Evolutionary conservation across 1,140 invertebrate species (phyloP).

Genomic region (Bombyx mori): ASM3026992v2 NC_085114.1:7203001-7203500

Average conservation of each 20-base stretch:
- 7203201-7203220: slow-evolving; percentile 73
- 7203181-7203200: slow-evolving; percentile 64
- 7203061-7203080: slow-evolving; percentile 76
- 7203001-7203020: background rate
- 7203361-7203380: too few relatives aligned
- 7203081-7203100: slow-evolving; percentile 55
- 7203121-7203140: slow-evolving; percentile 64
- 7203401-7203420: too few relatives aligned
- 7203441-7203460: too few relatives aligned
- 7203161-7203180: slow-evolving; percentile 64
- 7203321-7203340: too few relatives aligned
- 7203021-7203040: slow-evolving; percentile 39
- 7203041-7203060: slow-evolving; percentile 74
- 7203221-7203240: slow-evolving; percentile 76
- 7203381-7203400: too few relatives aligned
- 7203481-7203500: too few relatives aligned
- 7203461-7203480: too few relatives aligned
- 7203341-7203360: too few relatives aligned
- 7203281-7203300: too few relatives aligned
- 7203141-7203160: slow-evolving; percentile 68
- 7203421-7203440: too few relatives aligned
- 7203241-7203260: slow-evolving; percentile 44
- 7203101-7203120: slow-evolving; percentile 63
- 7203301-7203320: too few relatives aligned
- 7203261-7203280: too few relatives aligned